Conservation (phyloP, 2,888 invertebrate species). For the Andrena bicolor region DNA sequence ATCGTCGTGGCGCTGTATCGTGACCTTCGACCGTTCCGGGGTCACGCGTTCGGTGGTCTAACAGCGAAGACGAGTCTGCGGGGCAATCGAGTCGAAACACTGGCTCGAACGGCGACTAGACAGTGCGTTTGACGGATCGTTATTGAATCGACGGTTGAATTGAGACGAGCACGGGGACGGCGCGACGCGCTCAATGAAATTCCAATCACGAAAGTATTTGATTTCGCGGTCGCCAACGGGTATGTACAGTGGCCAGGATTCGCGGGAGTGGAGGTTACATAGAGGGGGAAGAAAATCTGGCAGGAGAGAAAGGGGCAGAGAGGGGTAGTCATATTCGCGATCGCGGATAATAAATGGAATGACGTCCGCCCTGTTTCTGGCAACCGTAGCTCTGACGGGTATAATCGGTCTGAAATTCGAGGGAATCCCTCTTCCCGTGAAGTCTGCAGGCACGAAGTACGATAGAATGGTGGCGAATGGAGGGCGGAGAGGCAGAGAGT, state of each 20-base stretch:
- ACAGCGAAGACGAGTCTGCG: constrained; percentile 1
- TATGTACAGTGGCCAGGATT: constrained; percentile 1
- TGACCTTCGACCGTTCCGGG: constrained; percentile 24
- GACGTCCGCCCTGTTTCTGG: constrained; percentile 46
- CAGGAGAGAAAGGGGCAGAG: constrained; percentile 15
- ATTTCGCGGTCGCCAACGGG: constrained; percentile 50
- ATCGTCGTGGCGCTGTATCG: constrained; percentile 43
- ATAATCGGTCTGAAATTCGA: constrained; percentile 69
- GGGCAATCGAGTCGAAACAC: constrained; percentile 46
- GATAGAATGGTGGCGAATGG: constrained; percentile 20
- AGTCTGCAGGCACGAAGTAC: constrained; percentile 35
- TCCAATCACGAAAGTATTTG: constrained; percentile 68
- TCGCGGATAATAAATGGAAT: constrained; percentile 63
- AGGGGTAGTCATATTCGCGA: constrained; percentile 50
- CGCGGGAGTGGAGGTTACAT: constrained; percentile 6
- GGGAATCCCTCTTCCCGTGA: constrained; percentile 31
- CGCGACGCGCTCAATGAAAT: constrained; percentile 68
- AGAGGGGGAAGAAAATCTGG: constrained; percentile 5
- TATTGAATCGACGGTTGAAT: constrained; percentile 55
- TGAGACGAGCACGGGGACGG: constrained; percentile 51
- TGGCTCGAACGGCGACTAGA: constrained; percentile 27
- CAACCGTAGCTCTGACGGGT: constrained; percentile 57
- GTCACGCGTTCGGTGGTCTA: background rate
- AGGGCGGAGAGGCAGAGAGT: constrained; percentile 1
- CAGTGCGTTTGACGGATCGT: constrained; percentile 66